Base-by-base conservation (phyloP, 2,113 vertebrate genomes). In the Natator depressus region DNA sequence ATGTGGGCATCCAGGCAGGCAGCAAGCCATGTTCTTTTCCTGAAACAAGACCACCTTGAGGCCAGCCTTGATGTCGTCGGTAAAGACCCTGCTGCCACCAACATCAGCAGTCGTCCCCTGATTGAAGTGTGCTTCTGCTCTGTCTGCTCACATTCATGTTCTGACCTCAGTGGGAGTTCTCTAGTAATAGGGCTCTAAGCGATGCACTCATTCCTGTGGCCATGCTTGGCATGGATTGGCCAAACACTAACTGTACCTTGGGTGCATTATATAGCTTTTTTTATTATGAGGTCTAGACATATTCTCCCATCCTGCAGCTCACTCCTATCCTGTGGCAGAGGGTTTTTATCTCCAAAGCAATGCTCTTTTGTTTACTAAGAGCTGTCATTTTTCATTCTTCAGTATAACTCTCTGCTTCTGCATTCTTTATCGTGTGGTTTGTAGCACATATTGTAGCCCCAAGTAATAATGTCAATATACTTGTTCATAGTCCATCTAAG, bases 161-260 rank as follows among this genome's bases (percentile, higher is more conserved):
- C 0, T 42, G 65, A 14, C 92, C 62, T 76, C 24, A 11, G 59
- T 83, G 80, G 80, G 57, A 0, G 0, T 3, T 11, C 8, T 12
- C 4, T 25, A 12, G 27, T 35, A 79, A 76, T 1, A 65, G 42
- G 1, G 0, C 3, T 11, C 35, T 55, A n/a, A 50, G 7, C 46
- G 19, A 2, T 75, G 35, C 47, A 53, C 0, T 0, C 6, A 82
- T 89, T 1, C 1, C 1, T 8, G 11, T 0, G 4, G 35, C 31
- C 14, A 35, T 17, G 16, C 14, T 35, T 65, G 62, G 62, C 62
- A 35, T 65, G 62, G 13, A 65, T 65, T 65, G 62, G 14, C 17
- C 35, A 65, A 9, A 31, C 38, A 19, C 29, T 57, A 83, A 87
- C 89, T 0, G 0, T 31, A 69, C 29, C 22, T 83, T 12, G 16